Conservation (phyloP, 1,140 invertebrate genomes). For the Laodelphax striatellus region DNA sequence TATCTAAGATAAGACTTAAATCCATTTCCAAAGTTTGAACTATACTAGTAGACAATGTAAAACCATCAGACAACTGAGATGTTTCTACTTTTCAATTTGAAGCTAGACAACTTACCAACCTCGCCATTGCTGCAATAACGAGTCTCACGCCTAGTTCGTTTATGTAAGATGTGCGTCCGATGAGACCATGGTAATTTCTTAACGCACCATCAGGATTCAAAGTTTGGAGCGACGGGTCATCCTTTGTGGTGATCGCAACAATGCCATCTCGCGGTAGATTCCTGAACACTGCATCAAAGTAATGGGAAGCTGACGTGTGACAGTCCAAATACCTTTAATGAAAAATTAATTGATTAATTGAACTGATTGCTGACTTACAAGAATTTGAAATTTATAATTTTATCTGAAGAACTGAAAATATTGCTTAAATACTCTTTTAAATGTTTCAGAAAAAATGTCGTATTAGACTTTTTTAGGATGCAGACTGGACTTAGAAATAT, state of each 20-base stretch:
- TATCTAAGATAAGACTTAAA: no score
- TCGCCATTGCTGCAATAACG: slow-evolving; percentile 27
- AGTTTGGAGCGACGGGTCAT: slow-evolving; percentile 29
- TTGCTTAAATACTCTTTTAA: no score
- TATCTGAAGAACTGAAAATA: no score
- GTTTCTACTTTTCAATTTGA: no score
- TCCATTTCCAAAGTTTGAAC: no score
- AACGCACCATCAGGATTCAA: slow-evolving; percentile 27
- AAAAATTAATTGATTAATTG: no score
- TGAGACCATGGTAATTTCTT: slow-evolving; percentile 28
- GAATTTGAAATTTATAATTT: no score
- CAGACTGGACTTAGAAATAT: no score
- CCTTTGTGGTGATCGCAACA: slow-evolving; percentile 28
- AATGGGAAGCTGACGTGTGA: slow-evolving; percentile 24
- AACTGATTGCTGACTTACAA: not conserved
- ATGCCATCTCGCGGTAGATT: slow-evolving; percentile 30
- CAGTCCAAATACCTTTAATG: slow-evolving; percentile 29
- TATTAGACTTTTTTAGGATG: no score
- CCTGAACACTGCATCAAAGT: slow-evolving; percentile 28
- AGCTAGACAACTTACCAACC: slow-evolving; percentile 17
- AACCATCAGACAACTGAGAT: no score
- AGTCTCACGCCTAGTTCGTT: slow-evolving; percentile 31
- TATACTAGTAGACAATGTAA: no score
- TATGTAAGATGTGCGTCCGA: slow-evolving; percentile 30
- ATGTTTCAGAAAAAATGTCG: no score